Evolutionary conservation across 2,113 vertebrate species (phyloP).

Genomic region (Pristiophorus japonicus): DNA sequence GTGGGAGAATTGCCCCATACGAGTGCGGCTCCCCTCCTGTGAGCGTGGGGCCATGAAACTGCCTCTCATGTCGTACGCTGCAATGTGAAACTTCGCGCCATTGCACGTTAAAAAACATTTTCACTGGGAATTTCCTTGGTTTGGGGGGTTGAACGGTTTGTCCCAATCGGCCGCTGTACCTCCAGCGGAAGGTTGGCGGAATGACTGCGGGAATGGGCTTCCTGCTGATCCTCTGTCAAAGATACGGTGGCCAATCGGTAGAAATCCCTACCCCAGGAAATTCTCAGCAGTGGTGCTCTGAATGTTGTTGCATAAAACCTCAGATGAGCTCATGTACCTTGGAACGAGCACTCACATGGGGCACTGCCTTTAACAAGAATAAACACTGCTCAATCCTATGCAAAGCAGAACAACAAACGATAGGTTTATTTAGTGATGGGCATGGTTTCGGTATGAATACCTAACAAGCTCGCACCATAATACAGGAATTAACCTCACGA

Average conservation of each 20-base stretch:
- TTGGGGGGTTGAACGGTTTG: no score
- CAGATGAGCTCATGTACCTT: no score
- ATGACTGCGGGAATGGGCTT: neutral
- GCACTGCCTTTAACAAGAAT: no score
- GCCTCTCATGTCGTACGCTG: neutral
- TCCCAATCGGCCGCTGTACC: neutral
- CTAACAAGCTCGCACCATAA: no score
- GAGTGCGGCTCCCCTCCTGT: neutral
- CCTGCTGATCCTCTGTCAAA: neutral
- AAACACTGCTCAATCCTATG: no score
- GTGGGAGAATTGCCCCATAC: neutral
- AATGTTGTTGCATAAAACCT: no score
- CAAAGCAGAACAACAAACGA: no score
- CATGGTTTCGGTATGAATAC: no score
- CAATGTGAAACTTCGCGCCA: neutral
- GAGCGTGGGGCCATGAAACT: neutral
- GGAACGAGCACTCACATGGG: no score
- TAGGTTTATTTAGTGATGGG: no score
- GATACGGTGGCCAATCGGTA: neutral
- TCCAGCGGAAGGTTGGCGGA: neutral
- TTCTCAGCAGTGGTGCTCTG: no score
- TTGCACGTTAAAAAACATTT: neutral
- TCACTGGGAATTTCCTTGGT: neutral
- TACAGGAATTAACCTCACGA: no score
- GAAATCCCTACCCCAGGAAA: neutral